These are phyloP conservation scores for Imbricaverruca yamaguchii DNA, from an alignment of 2,888 invertebrate species.

Conservation along the genomic window DNA sequence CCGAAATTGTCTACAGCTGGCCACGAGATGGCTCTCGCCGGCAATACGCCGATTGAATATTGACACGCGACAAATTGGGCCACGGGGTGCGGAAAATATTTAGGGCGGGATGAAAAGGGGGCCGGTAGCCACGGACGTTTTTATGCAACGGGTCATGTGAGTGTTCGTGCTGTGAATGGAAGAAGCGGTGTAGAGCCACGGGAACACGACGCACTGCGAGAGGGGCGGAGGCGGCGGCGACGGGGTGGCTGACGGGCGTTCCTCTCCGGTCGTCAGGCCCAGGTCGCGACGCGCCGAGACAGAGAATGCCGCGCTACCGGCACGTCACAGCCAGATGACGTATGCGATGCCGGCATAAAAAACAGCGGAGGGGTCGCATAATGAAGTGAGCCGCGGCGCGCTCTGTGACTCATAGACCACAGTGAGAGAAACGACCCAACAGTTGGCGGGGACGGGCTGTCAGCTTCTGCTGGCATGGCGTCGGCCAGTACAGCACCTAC, in stretches of 20 bases:
- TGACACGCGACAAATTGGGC: too few relatives aligned
- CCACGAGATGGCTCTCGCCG: neutral
- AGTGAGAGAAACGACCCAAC: neutral
- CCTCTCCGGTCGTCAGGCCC: neutral
- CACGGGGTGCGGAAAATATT: too few relatives aligned
- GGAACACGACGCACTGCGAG: too few relatives aligned
- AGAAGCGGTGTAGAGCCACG: too few relatives aligned
- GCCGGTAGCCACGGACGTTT: too few relatives aligned
- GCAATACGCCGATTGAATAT: neutral
- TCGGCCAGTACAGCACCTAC: too few relatives aligned
- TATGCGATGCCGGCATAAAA: neutral
- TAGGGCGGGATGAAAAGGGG: too few relatives aligned
- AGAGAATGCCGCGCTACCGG: neutral
- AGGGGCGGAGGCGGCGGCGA: neutral
- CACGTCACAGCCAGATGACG: neutral
- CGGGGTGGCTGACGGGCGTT: neutral
- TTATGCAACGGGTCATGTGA: too few relatives aligned
- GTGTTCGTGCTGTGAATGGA: too few relatives aligned
- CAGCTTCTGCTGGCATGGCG: too few relatives aligned
- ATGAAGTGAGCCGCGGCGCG: neutral
- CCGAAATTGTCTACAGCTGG: neutral
- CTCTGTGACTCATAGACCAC: neutral
- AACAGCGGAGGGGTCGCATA: constrained; percentile 6
- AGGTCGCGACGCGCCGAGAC: neutral
- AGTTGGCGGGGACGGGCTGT: neutral